phyloP scores from a whole-genome alignment of 2,888 invertebrate species.

The Plebejus anna region DNA sequence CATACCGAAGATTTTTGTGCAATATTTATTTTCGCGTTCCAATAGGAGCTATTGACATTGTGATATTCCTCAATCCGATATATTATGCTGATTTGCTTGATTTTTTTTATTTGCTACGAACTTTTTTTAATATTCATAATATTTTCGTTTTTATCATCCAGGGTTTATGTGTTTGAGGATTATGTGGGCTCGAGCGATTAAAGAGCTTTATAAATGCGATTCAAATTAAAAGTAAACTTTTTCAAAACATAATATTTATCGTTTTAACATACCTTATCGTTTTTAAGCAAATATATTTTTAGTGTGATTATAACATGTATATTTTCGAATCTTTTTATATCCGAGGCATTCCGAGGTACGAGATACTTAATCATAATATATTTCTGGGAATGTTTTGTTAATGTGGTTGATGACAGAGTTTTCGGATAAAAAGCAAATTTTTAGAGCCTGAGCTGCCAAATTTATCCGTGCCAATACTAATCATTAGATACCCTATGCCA shows the following conservation, averaged over 20 bases:
- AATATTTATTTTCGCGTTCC: neutral
- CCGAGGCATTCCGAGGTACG: too few relatives aligned
- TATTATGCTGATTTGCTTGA: neutral
- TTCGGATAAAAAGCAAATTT: too few relatives aligned
- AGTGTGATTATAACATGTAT: neutral
- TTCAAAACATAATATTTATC: neutral
- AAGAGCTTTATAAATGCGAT: neutral
- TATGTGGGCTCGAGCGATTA: neutral
- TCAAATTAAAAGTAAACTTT: neutral
- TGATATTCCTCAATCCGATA: conserved; percentile 3
- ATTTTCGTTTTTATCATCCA: neutral
- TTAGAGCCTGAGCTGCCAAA: too few relatives aligned
- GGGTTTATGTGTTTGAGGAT: neutral
- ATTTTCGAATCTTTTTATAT: neutral
- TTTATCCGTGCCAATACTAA: too few relatives aligned
- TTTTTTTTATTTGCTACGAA: neutral
- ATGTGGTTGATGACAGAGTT: too few relatives aligned
- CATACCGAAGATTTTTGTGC: conserved; percentile 3
- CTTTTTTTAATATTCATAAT: conserved; percentile 5
- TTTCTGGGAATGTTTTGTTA: too few relatives aligned
- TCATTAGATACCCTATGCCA: too few relatives aligned
- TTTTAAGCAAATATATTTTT: neutral
- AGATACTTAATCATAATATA: too few relatives aligned
- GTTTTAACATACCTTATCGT: neutral
- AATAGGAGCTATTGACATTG: conserved; percentile 2